Evolutionary conservation across 2,797 vertebrate species (phyloP).

Genomic region (Halcyon smyrnensis): DNA sequence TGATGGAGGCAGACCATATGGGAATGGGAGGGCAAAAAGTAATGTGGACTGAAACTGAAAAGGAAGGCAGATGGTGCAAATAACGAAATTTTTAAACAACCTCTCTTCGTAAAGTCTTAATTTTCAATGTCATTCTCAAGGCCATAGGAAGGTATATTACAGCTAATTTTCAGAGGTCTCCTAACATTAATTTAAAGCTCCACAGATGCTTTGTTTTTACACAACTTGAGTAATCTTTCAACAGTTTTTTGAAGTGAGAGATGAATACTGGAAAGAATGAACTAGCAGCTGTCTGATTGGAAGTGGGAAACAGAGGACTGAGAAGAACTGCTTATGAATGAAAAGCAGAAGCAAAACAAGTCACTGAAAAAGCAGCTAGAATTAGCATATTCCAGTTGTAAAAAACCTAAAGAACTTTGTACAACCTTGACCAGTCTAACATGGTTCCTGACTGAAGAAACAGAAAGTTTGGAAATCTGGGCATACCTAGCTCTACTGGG

Average conservation of each 20-base stretch:
- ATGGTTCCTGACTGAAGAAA: not conserved
- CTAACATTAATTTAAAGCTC: not conserved
- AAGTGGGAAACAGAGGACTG: not conserved
- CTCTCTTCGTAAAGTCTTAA: not conserved
- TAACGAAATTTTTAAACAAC: not conserved
- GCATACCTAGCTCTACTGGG: not conserved
- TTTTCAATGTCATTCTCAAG: not conserved
- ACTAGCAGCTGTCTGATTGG: not conserved
- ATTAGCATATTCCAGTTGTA: not conserved
- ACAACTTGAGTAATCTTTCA: not conserved
- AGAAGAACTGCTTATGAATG: not conserved
- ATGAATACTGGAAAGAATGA: not conserved
- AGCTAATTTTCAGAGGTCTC: not conserved
- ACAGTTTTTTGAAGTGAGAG: not conserved
- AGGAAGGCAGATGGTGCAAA: not conserved
- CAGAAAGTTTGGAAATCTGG: not conserved
- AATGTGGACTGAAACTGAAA: not conserved
- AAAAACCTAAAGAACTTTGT: not conserved
- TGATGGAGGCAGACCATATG: not conserved
- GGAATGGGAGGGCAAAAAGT: not conserved
- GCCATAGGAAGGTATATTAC: not conserved
- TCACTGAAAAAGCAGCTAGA: not conserved
- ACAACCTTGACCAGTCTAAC: not conserved
- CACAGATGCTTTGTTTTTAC: not conserved
- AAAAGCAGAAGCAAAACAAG: not conserved